Evolutionary conservation across 2,113 vertebrate species (phyloP).

Genomic region (Puma concolor): DNA sequence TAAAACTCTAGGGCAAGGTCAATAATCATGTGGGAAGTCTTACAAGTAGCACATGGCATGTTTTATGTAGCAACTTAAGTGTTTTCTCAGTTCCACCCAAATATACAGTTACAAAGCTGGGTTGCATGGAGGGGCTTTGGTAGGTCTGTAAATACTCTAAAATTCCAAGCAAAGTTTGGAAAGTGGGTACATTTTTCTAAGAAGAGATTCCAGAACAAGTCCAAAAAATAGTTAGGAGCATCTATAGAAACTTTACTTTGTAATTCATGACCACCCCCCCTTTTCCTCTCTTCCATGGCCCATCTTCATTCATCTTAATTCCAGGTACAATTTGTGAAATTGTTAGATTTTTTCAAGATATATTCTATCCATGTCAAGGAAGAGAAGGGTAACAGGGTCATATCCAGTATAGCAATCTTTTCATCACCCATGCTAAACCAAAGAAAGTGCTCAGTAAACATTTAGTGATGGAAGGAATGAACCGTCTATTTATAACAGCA

Average conservation of each 20-base stretch:
- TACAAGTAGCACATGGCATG: neutral
- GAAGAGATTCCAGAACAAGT: neutral
- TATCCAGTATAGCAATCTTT: neutral
- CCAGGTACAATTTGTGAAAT: neutral
- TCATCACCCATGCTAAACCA: neutral
- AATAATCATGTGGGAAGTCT: neutral
- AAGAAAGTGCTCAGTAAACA: slow-evolving; percentile 50
- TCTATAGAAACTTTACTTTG: neutral
- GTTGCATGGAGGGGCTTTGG: neutral
- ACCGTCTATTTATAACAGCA: slow-evolving; percentile 35
- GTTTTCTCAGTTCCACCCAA: neutral
- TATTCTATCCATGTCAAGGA: neutral
- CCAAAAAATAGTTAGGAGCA: neutral
- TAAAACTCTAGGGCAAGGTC: neutral
- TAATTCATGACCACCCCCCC: neutral
- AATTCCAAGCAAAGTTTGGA: slow-evolving; percentile 25
- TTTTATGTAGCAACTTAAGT: neutral
- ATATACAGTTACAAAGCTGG: neutral
- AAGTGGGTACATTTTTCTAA: neutral
- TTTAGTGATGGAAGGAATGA: neutral
- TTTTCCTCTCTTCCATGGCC: neutral
- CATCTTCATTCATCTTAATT: neutral
- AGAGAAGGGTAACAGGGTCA: neutral
- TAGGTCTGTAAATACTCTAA: neutral
- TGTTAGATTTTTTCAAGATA: neutral